Evolutionary conservation across 1,140 invertebrate species (phyloP).

Genomic region (Drosophila subpulchrella): DNA sequence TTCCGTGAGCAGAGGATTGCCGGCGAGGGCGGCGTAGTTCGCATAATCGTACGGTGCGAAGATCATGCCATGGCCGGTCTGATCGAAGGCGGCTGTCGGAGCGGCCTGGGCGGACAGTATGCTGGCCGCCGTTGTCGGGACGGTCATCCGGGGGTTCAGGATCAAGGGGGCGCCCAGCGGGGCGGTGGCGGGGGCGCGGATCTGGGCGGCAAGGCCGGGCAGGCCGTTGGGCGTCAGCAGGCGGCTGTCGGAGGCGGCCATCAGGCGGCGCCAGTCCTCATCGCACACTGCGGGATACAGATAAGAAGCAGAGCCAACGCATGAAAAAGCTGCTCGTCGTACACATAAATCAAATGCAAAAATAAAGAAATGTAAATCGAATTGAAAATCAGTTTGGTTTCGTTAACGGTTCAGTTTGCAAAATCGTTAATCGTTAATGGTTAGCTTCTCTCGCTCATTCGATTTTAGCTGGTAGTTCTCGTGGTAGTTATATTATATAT

Average conservation of each 20-base stretch:
- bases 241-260: conserved; percentile 90
- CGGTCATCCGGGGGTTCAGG: conserved; percentile 93
- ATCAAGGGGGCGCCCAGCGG: conserved; percentile 94
- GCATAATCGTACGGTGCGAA: conserved; percentile 94
- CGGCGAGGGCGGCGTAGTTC: conserved; percentile 94
- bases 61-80: conserved; percentile 86
- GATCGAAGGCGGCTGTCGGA: conserved; percentile 89
- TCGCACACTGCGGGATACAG: conserved; percentile 87
- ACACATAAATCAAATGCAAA: conserved; percentile 70
- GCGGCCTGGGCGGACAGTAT: conserved; percentile 91
- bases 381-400: conserved; percentile 42
- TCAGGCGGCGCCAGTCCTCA: conserved; percentile 91
- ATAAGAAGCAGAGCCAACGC: conserved; percentile 82
- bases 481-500: background rate
- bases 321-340: conserved; percentile 76
- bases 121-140: conserved; percentile 91
- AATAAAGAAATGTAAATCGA: conserved; percentile 57
- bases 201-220: conserved; percentile 87
- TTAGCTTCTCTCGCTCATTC: conserved; percentile 38
- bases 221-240: conserved; percentile 87
- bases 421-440: conserved; percentile 53
- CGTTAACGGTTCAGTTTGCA: conserved; percentile 23
- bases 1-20: conserved; percentile 92
- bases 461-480: conserved; percentile 41
- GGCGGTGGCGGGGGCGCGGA: conserved; percentile 88